These are phyloP conservation scores for Oreochromis niloticus DNA, from an alignment of 2,113 vertebrate species.

Conservation along the genomic window DNA sequence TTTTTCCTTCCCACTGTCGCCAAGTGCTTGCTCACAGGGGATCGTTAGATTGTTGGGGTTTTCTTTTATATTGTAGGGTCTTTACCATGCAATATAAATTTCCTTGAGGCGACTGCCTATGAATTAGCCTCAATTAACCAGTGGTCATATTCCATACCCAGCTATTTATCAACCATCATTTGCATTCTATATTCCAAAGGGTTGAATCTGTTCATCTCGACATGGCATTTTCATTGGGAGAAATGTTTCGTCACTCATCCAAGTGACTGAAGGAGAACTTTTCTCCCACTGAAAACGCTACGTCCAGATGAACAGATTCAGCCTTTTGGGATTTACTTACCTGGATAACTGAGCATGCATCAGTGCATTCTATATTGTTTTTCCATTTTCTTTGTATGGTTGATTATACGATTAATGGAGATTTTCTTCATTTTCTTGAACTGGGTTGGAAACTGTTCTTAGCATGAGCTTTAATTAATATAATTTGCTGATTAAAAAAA, in stretches of 20 bases:
- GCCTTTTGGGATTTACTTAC: too few relatives aligned
- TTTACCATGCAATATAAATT: neutral
- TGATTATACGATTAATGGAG: too few relatives aligned
- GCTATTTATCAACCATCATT: neutral
- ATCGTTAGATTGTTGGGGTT: neutral
- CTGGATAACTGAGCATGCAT: too few relatives aligned
- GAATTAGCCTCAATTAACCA: neutral
- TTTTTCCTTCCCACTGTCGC: neutral
- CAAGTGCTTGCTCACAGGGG: neutral
- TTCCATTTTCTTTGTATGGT: too few relatives aligned
- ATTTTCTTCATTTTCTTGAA: too few relatives aligned
- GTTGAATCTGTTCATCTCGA: neutral
- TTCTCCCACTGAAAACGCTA: too few relatives aligned
- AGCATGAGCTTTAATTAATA: too few relatives aligned
- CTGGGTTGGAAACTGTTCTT: too few relatives aligned
- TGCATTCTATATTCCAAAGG: neutral
- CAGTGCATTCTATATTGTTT: too few relatives aligned
- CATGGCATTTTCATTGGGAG: neutral
- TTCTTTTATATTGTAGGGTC: neutral
- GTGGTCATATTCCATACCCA: neutral
- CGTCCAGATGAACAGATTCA: too few relatives aligned
- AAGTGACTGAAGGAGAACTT: too few relatives aligned
- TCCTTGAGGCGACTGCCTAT: neutral
- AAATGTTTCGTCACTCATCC: neutral
- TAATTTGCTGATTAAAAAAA: too few relatives aligned